These are phyloP conservation scores for Rhinolophus sinicus DNA, from an alignment of 2,113 vertebrate genomes.

Conservation along the genomic window DNA sequence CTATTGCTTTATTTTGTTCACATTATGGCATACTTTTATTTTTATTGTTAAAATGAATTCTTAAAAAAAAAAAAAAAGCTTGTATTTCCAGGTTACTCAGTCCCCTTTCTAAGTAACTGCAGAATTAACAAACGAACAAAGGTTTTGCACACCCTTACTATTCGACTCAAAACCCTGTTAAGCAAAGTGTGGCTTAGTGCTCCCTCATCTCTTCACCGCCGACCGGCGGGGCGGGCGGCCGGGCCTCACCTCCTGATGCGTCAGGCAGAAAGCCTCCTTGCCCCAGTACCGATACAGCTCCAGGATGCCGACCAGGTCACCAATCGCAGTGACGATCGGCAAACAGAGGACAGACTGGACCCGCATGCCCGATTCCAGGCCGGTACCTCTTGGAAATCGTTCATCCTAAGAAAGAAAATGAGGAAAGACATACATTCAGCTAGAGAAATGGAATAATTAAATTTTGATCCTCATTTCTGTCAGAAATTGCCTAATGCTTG, in stretches of 20 bases:
- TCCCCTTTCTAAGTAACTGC: neutral
- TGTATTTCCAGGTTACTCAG: neutral
- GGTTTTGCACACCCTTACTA: neutral
- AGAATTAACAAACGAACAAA: neutral
- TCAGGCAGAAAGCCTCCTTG: conserved; percentile 95
- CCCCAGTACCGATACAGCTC: conserved; percentile 96
- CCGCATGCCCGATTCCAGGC: conserved; percentile 94
- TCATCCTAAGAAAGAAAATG: conserved; percentile 89
- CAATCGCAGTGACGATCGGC: conserved; percentile 96
- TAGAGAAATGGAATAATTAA: neutral
- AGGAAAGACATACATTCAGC: neutral
- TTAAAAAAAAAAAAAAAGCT: neutral
- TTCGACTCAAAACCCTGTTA: neutral
- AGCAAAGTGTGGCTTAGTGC: neutral
- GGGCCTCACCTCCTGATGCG: conserved; percentile 94
- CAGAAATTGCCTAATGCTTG: neutral
- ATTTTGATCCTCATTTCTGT: neutral
- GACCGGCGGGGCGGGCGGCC: too few species aligned
- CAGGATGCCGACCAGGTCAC: conserved; percentile 96
- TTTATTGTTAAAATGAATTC: neutral
- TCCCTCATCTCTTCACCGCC: neutral
- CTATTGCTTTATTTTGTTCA: neutral
- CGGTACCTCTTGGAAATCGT: conserved; percentile 96
- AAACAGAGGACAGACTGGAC: conserved; percentile 98
- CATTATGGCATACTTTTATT: neutral